A percentile compares a stretch with the other conserved stretches of the same genome.
These are phyloP conservation scores for Acanthochromis polyacanthus DNA, from an alignment of 2,113 vertebrate species.

Conservation along the genomic window DNA sequence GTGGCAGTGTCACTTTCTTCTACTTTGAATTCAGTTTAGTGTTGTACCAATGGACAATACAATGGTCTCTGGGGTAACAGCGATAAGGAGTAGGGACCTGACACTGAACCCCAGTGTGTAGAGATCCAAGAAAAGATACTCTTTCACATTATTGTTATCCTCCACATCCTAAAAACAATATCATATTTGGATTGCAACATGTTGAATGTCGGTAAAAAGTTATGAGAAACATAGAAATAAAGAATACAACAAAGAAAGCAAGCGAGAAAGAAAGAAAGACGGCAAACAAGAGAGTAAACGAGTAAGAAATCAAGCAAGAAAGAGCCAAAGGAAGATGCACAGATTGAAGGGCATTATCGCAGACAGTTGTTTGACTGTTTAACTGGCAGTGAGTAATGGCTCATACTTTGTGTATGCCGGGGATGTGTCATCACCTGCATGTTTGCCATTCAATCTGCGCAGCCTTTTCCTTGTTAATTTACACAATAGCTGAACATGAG, in stretches of 20 bases:
- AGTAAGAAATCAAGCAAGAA: conserved; percentile 5
- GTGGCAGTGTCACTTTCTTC: conserved; percentile 45
- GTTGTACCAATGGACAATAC: conserved; percentile 60
- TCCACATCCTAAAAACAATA: conserved; percentile 43
- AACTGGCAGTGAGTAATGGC: conserved; percentile 76
- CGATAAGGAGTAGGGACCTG: conserved; percentile 72
- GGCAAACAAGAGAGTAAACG: neutral
- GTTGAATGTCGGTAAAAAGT: neutral
- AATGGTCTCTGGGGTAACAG: conserved; percentile 61
- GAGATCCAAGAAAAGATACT: conserved; percentile 62
- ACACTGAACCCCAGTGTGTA: conserved; percentile 63
- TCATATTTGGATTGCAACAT: neutral
- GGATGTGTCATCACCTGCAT: conserved; percentile 85
- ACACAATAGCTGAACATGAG: conserved; percentile 85
- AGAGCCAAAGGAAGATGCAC: conserved; percentile 4
- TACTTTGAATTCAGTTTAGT: conserved; percentile 68
- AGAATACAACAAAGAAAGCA: neutral
- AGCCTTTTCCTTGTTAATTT: conserved; percentile 83
- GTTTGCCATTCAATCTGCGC: conserved; percentile 83
- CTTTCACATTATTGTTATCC: conserved; percentile 41
- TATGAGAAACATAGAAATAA: neutral
- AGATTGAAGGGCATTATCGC: conserved; percentile 19
- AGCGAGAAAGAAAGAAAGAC: neutral
- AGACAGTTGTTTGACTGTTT: conserved; percentile 58
- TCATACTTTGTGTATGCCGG: conserved; percentile 76